These are phyloP conservation scores for Passerina amoena DNA, from an alignment of 2,113 vertebrate genomes.

Conservation along the genomic window DNA sequence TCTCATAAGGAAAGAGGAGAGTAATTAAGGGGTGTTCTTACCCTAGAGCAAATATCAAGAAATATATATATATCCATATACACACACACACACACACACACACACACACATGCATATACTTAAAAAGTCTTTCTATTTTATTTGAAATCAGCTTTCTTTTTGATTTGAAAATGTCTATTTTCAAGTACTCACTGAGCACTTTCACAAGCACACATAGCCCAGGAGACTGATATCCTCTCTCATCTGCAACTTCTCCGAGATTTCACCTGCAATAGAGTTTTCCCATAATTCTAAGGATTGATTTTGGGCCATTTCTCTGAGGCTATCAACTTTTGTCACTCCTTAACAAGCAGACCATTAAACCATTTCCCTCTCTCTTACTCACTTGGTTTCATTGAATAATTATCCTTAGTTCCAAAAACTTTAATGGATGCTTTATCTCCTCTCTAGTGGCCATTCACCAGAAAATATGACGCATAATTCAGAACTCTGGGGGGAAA, in stretches of 20 bases:
- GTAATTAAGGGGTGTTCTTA: not conserved
- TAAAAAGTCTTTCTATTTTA: not conserved
- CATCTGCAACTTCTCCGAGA: not conserved
- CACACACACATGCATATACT: too few species aligned
- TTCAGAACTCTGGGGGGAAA: not conserved
- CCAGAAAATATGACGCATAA: conserved; percentile 43
- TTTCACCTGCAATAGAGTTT: not conserved
- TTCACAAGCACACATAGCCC: not conserved
- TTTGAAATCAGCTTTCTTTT: not conserved
- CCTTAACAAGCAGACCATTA: conserved; percentile 8
- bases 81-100: fast-evolving
- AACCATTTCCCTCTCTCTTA: not conserved
- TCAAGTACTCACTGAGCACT: not conserved
- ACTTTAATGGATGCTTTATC: conserved; percentile 14
- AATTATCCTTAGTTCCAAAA: conserved; percentile 34
- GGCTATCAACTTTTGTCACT: not conserved
- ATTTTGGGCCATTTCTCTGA: not conserved
- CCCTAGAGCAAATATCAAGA: not conserved
- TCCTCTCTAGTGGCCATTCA: conserved; percentile 17
- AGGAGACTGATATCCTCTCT: not conserved
- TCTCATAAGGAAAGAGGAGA: not conserved
- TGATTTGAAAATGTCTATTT: not conserved
- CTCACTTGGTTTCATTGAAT: not conserved
- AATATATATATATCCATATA: not conserved
- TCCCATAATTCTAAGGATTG: not conserved